Evolutionary conservation across 2,888 invertebrate species (phyloP).

Genomic region (Petrolisthes manimaculis): DNA sequence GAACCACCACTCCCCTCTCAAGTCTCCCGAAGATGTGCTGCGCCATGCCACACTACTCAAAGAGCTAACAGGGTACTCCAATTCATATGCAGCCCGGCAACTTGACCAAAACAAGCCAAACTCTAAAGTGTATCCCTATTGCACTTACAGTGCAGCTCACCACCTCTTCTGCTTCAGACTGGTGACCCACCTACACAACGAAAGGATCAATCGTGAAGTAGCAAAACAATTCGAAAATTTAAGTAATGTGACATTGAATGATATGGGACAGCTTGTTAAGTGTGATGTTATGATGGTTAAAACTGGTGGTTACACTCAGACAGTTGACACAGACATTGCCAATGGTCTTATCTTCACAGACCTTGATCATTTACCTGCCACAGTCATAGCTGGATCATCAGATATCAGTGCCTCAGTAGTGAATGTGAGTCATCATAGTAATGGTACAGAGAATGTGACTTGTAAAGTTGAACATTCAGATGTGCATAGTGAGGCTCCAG

Average conservation of each 20-base stretch:
- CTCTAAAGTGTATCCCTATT: not conserved
- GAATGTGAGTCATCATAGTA: too few species aligned
- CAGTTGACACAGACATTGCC: too few species aligned
- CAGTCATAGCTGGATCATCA: too few species aligned
- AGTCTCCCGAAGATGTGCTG: not conserved
- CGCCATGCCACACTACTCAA: not conserved
- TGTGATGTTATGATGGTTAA: not conserved
- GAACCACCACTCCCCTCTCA: not conserved
- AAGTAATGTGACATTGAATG: not conserved
- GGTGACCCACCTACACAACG: not conserved
- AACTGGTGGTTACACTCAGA: too few species aligned
- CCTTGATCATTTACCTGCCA: too few species aligned
- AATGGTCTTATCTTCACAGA: too few species aligned
- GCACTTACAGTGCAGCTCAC: not conserved
- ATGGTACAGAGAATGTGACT: too few species aligned
- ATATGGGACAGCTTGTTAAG: not conserved
- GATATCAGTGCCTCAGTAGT: too few species aligned
- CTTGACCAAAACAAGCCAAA: not conserved
- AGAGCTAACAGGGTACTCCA: not conserved
- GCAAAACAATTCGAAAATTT: not conserved
- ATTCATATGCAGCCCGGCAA: not conserved
- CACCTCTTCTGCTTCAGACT: slow-evolving; percentile 7
- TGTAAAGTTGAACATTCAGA: too few species aligned
- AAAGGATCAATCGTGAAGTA: not conserved
- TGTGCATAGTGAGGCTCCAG: too few species aligned